Base-by-base conservation (phyloP, 2,113 vertebrate genomes). In the Thamnophis sirtalis region DNA sequence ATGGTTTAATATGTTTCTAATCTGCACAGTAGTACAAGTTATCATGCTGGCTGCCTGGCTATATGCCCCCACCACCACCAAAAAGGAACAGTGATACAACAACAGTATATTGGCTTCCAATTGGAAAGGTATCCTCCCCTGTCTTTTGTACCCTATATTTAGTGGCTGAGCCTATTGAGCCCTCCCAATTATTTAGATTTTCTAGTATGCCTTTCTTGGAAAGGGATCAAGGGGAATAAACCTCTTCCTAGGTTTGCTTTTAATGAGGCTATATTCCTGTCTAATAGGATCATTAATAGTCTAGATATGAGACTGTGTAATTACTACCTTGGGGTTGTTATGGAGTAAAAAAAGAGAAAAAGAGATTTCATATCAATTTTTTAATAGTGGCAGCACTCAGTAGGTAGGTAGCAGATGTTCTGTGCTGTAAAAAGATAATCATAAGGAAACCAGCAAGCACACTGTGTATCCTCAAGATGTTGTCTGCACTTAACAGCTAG, bases 241-340 rank as follows among this genome's bases (percentile, higher is more conserved):
- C 28, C 28, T 80, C 19, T 21, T 51, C 87, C 87, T 53, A 87
- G 49, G 10, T 56, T 63, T 53, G 11, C 10, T 80, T 80, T 53
- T 38, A 80, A 53, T 80, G 49, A 80, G 28, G 33, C n/a, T 90
- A 54, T 90, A 90, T 38, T 53, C 19, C 49, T 33, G 19, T 24
- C 49, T 90, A 90, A 90, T 90, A 90, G 49, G 63, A 54, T 54
- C 49, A 53, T 53, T 80, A 80, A 90, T 90, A 90, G 63, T 90
- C 50, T 24, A 33, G 63, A 38, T 73, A 90, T 38, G 63, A 90
- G 33, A 50, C 63, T 80, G 5, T 80, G 50, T 54, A 90, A 80
- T 90, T 80, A 54, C n/a, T n/a, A 89, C 17, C 58, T 51, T 73
- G 63, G 50, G 63, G 63, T 80, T 54, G 50, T 33, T 90, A 80